Percentiles rank a stretch among this genome's conserved stretches.
These are phyloP conservation scores for Bombus waltoni DNA, from an alignment of 1,140 invertebrate species.

Conservation along the genomic window DNA sequence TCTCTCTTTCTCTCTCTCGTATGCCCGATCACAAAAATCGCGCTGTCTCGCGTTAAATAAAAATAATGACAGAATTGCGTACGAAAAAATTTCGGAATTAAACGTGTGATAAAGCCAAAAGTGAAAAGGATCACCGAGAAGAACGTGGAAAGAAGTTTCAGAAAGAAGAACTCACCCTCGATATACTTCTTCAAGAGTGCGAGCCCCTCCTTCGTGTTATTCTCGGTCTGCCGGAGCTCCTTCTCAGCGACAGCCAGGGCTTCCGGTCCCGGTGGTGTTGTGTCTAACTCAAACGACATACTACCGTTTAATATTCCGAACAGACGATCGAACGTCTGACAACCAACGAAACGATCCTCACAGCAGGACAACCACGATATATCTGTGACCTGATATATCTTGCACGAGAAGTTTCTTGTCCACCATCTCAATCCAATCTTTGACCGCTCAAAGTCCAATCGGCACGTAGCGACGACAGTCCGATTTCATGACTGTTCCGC, in stretches of 20 bases:
- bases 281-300: constrained; percentile 73
- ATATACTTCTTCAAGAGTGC: constrained; percentile 84
- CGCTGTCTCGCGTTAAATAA: not conserved
- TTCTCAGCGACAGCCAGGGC: constrained; percentile 84
- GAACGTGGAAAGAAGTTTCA: not conserved
- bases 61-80: not conserved
- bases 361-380: constrained; percentile 69
- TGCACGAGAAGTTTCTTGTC: constrained; percentile 68
- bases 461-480: not conserved
- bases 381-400: constrained; percentile 72
- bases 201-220: constrained; percentile 85
- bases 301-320: not conserved
- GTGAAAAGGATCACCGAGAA: accelerated
- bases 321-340: not conserved
- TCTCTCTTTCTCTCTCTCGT: too few relatives aligned
- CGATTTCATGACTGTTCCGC: not conserved
- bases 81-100: too few relatives aligned
- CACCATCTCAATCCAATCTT: constrained; percentile 76
- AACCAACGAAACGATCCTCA: constrained; percentile 56
- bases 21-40: too few relatives aligned
- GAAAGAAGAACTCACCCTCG: constrained; percentile 78
- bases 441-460: constrained; percentile 80
- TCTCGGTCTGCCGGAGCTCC: constrained; percentile 87
- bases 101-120: not conserved
- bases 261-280: constrained; percentile 71